Evolutionary conservation across 2,797 vertebrate genomes (phyloP).

Genomic region (Holocentrus rufus): DNA sequence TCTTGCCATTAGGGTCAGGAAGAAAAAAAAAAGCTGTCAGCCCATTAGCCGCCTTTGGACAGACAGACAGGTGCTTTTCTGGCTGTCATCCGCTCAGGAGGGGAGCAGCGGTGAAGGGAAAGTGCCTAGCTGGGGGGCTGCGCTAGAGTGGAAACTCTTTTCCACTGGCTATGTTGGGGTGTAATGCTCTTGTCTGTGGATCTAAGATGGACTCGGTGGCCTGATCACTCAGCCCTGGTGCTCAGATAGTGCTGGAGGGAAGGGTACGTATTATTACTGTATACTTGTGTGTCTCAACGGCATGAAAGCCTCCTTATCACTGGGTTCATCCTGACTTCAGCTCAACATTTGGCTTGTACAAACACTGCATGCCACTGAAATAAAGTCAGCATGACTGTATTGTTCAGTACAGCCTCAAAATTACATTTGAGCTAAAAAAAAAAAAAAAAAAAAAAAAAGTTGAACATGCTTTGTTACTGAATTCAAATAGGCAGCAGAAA

Average conservation of each 20-base stretch:
- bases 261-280: slow-evolving; percentile 76
- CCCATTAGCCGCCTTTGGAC: slow-evolving; percentile 31
- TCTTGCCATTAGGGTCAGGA: slow-evolving; percentile 36
- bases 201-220: slow-evolving; percentile 70
- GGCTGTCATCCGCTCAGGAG: slow-evolving; percentile 56
- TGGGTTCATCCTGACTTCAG: background rate
- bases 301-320: background rate
- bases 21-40: slow-evolving; percentile 38
- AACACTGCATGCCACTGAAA: background rate
- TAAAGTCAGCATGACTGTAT: background rate
- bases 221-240: slow-evolving; percentile 74
- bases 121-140: slow-evolving; percentile 57
- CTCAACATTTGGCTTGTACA: background rate
- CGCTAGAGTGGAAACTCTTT: slow-evolving; percentile 60
- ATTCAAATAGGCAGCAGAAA: background rate
- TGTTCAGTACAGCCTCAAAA: slow-evolving; percentile 18
- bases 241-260: slow-evolving; percentile 78
- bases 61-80: slow-evolving; percentile 62
- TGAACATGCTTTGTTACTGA: background rate
- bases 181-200: slow-evolving; percentile 75
- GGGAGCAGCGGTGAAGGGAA: slow-evolving; percentile 57
- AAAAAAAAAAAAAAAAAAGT: no score
- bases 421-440: background rate
- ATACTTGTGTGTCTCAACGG: slow-evolving; percentile 32
- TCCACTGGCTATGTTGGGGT: slow-evolving; percentile 66